Conservation (phyloP, 1,140 invertebrate genomes). For the Lithobius niger region DNA sequence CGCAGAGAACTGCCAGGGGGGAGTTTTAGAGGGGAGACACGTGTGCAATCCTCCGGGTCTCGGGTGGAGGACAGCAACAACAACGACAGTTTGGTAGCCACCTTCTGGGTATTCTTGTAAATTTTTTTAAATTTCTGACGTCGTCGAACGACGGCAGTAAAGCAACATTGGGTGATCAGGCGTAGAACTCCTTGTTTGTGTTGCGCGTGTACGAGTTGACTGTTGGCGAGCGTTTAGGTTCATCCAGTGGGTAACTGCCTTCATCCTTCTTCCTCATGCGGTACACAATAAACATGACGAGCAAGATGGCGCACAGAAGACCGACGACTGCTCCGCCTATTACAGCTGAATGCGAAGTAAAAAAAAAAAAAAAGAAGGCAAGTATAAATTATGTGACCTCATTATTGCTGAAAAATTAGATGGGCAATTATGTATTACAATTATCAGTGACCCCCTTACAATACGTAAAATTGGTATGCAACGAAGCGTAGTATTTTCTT, state of each 20-base stretch:
- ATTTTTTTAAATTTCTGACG: too few species aligned
- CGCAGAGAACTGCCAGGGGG: too few species aligned
- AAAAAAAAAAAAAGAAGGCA: constrained; percentile 28
- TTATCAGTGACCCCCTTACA: not conserved
- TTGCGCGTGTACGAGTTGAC: constrained; percentile 79
- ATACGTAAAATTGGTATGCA: not conserved
- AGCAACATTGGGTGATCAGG: constrained; percentile 61
- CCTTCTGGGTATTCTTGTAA: too few species aligned
- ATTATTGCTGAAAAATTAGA: constrained; percentile 2
- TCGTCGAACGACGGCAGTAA: too few species aligned
- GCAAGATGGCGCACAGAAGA: constrained; percentile 87
- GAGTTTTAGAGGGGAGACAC: too few species aligned
- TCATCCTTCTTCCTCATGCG: constrained; percentile 99
- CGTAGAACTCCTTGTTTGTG: constrained; percentile 86
- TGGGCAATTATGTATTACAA: constrained; percentile 2
- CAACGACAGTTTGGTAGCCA: too few species aligned
- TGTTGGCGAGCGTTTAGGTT: constrained; percentile 83
- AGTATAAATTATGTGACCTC: too few species aligned
- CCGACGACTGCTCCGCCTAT: constrained; percentile 97
- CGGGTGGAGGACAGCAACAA: too few species aligned
- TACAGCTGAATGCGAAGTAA: constrained; percentile 54
- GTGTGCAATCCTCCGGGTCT: too few species aligned
- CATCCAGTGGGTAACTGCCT: constrained; percentile 93
- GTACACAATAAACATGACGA: constrained; percentile 99
- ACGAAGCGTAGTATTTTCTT: too few species aligned